Base-by-base conservation (phyloP, 2,797 vertebrate species). In the Macrochelys suwanniensis region DNA sequence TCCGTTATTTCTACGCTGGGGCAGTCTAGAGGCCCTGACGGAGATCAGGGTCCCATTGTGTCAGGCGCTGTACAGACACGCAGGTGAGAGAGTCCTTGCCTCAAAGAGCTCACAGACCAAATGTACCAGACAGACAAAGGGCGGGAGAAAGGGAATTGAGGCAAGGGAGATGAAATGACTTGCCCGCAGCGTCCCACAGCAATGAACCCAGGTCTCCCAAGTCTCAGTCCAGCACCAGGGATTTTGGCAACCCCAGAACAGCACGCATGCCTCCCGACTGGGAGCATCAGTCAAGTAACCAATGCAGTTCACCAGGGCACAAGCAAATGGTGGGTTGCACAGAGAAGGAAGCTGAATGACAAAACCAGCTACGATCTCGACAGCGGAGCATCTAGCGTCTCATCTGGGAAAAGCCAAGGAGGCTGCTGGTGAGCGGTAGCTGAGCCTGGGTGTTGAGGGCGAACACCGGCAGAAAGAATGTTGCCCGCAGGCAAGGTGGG, bases 331-430 rank as follows among this genome's bases (percentile, higher is more conserved):
- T 3, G 9, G n/a, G 26, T 15, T 19, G 47, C 21, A n/a, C 53
- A 5, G 65, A 28, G 84, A 17, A 42, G 37, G 45, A 5, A 28
- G 6, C 11, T 0, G 3, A 31, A 45, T 50, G 74, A 37, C 42
- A 76, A 45, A 47, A 53, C 4, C 25, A 51, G 25, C 12, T 10
- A 4, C 0, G 3, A 37, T 19, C 0, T 5, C 31, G 7, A 76
- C 54, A 13, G 15, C 76, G 1, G 1, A 13, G 49, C 11, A 1
- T 15, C 57, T 51, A 77, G 8, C 3, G 47, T 21, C 74, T 7
- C 10, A 61, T 61, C 1, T 0, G 61, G 79, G 85, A 45, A 26
- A 61, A 56, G 33, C 45, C 54, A 4, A 83, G 56, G 16, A 37
- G 85, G 76, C 7, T 57, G 85, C 82, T 37, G 61, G 61, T 45